These are phyloP conservation scores for Xanthia togata DNA, from an alignment of 2,888 invertebrate genomes.

Conservation along the genomic window DNA sequence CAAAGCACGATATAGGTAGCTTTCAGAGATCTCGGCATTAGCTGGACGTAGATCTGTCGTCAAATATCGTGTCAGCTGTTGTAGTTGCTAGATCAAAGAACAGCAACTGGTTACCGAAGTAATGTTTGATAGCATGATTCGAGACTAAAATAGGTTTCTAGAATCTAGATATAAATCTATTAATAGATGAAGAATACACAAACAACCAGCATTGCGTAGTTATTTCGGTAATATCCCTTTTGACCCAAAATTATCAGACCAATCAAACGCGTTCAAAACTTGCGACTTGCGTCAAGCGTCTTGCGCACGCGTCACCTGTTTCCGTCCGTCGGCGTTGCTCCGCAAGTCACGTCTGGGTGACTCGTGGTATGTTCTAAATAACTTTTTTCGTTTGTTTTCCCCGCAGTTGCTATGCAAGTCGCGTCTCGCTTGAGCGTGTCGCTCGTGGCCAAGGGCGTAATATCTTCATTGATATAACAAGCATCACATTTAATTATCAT, in stretches of 20 bases:
- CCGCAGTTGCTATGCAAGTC: too few species aligned
- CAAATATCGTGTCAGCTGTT: not conserved
- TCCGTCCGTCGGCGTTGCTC: not conserved
- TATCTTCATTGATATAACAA: slow-evolving; percentile 31
- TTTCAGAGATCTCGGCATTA: too few species aligned
- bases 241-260: not conserved
- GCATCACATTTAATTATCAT: slow-evolving; percentile 54
- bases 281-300: not conserved
- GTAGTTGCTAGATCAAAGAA: not conserved
- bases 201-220: too few species aligned
- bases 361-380: not conserved
- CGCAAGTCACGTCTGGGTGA: not conserved
- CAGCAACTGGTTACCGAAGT: not conserved
- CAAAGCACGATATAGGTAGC: not conserved
- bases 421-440: not conserved
- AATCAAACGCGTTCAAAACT: not conserved
- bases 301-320: not conserved
- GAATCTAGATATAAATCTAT: not conserved
- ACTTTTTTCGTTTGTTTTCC: not conserved
- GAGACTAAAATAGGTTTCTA: not conserved
- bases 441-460: too few species aligned
- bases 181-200: too few species aligned
- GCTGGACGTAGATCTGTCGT: not conserved
- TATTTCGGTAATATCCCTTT: not conserved
- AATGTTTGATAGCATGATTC: not conserved